Evolutionary conservation across 2,113 vertebrate genomes (phyloP).

Genomic region (Otolemur garnettii): DNA sequence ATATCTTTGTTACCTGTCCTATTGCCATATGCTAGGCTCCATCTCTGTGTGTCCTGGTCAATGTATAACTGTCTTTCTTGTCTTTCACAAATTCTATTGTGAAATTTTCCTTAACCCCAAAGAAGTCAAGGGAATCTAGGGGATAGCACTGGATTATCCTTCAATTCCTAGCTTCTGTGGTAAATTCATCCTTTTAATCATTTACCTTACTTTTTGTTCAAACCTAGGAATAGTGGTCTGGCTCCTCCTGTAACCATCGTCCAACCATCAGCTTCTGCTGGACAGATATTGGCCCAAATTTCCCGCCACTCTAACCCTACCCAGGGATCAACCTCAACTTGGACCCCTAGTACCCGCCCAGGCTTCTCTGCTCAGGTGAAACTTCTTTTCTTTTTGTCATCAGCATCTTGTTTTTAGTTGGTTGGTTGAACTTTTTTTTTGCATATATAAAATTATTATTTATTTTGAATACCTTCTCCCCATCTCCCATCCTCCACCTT

Average conservation of each 20-base stretch:
- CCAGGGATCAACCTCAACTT: conserved; percentile 87
- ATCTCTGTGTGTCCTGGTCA: conserved; percentile 32
- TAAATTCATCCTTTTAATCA: conserved; percentile 19
- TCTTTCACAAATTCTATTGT: conserved; percentile 41
- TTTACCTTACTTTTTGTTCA: not conserved
- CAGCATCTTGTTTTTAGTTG: not conserved
- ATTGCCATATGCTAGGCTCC: not conserved
- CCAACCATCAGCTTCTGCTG: conserved; percentile 89
- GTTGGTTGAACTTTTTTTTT: not conserved
- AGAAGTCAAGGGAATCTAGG: conserved; percentile 36
- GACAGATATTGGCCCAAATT: conserved; percentile 95
- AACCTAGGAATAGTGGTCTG: conserved; percentile 86
- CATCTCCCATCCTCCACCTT: not conserved
- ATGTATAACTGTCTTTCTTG: conserved; percentile 61
- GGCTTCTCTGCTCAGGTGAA: conserved; percentile 94
- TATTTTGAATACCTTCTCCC: not conserved
- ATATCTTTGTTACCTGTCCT: conserved; percentile 20
- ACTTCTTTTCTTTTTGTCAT: not conserved
- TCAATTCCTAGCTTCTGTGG: not conserved
- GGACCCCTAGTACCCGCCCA: conserved; percentile 88
- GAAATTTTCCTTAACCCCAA: conserved; percentile 61
- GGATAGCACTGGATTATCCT: not conserved
- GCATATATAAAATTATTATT: not conserved
- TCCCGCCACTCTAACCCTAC: conserved; percentile 92
- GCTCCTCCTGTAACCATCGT: conserved; percentile 88